Evolutionary conservation across 2,113 vertebrate species (phyloP).

Genomic region (Myrmecobius fasciatus): DNA sequence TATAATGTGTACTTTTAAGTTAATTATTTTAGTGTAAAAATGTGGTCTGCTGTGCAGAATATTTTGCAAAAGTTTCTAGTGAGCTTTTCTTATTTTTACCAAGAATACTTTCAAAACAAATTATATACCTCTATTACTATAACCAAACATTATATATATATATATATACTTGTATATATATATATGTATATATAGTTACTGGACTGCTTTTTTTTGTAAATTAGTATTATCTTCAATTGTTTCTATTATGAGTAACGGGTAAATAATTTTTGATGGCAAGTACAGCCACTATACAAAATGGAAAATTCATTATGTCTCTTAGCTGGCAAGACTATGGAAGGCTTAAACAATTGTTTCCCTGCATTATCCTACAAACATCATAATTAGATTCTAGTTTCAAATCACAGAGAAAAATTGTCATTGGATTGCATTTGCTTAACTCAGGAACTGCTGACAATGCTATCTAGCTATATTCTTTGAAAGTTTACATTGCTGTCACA

Average conservation of each 20-base stretch:
- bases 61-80: no score
- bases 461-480: slow-evolving; percentile 37
- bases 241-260: background rate
- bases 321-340: background rate
- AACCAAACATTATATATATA: no score
- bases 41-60: no score
- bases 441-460: slow-evolving; percentile 48
- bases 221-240: no score
- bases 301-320: slow-evolving; percentile 25
- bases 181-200: no score
- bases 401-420: background rate
- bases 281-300: slow-evolving; percentile 11
- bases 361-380: background rate
- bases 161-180: no score
- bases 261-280: background rate
- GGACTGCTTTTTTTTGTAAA: no score
- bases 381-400: slow-evolving; percentile 40
- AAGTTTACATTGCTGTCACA: slow-evolving; percentile 44
- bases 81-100: no score
- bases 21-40: no score
- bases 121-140: no score
- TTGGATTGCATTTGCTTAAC: slow-evolving; percentile 45
- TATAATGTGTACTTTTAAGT: no score
- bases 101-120: no score
- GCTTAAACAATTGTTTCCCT: slow-evolving; percentile 35